Evolutionary conservation across 1,140 invertebrate species (phyloP), one percentile per base, ranked within the genome.

Genomic region (Atta texana): DNA sequence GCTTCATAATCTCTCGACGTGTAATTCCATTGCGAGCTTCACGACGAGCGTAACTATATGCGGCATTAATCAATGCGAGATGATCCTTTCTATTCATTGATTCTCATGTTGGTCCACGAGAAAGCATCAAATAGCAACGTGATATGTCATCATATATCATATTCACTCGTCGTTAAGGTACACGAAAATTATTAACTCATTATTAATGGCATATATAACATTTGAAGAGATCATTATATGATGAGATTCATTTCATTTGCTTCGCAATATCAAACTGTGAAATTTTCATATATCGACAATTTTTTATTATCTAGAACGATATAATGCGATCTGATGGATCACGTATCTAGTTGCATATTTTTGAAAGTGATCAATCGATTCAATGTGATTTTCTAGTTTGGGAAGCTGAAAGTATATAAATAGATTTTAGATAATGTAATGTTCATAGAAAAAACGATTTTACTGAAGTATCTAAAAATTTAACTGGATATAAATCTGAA

Each of bases 341-440:
- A 39, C 49, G 10, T 34, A 21, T 68, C 4, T 69, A 39, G 8
- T 49, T 57, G n/a, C 31, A 16, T 28, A 31, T 3, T 44, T 44
- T 44, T 51, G 76, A 51, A 21, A 66, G 34, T 44, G 49, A 81
- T 81, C 14, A 12, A 68, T 69, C 49, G 77, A 81, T 81, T 55
- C 14, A 34, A 81, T 28, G 6, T n/a, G 31, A 21, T 69, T 68
- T 80, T 55, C 21, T 24, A 21, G 51, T 7, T 6, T 16, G 14
- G 44, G 12, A 71, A 16, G 39, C 21, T 49, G 3, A 34, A 24
- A 24, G 28, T 24, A 69, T 24, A 69, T 51, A 55, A 68, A 7
- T 39, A 31, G 24, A 64, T 28, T 39, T 44, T 24, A 24, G 64
- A 28, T 31, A 49, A 28, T 18, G 34, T 14, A 39, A 24, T 24